phyloP scores from a whole-genome alignment of 30 jellyfish, hydroid and myxozoan species.

The Turritopsis dohrnii region DNA sequence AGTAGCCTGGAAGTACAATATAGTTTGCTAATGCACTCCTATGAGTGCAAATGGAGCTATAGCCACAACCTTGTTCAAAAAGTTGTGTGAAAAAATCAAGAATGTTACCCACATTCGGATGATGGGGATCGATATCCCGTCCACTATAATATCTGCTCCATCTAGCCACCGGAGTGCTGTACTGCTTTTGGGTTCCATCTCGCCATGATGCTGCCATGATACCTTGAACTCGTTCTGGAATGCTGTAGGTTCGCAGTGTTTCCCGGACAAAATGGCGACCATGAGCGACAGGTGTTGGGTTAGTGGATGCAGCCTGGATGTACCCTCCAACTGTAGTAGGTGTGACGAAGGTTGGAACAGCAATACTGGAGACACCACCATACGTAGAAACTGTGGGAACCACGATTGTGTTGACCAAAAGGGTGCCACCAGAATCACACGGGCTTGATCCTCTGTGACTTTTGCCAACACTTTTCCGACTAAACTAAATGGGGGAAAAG shows the following conservation, averaged over 20 bases:
- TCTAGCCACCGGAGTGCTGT: not conserved
- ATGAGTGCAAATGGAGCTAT: not conserved
- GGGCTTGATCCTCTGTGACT: slow-evolving; percentile 30
- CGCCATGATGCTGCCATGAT: not conserved
- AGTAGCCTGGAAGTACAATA: not conserved
- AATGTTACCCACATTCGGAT: not conserved
- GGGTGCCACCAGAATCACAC: slow-evolving; percentile 37
- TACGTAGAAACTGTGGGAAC: slow-evolving; percentile 25
- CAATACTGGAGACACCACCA: not conserved
- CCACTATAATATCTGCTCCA: not conserved
- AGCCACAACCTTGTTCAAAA: not conserved
- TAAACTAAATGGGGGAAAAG: too few relatives aligned
- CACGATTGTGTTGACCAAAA: slow-evolving; percentile 43
- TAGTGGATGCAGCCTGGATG: not conserved
- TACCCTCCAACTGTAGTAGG: not conserved
- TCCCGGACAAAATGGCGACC: not conserved
- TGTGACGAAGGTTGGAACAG: not conserved
- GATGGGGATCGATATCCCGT: slow-evolving; percentile 3
- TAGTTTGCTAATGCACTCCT: not conserved
- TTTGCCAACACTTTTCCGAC: slow-evolving; percentile 13
- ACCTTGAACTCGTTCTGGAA: not conserved
- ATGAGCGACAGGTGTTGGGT: not conserved
- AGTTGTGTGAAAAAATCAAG: not conserved
- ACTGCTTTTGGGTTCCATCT: not conserved
- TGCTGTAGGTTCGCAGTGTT: not conserved